Conservation (phyloP, 2,797 vertebrate genomes). For the Glyptemys insculpta region DNA sequence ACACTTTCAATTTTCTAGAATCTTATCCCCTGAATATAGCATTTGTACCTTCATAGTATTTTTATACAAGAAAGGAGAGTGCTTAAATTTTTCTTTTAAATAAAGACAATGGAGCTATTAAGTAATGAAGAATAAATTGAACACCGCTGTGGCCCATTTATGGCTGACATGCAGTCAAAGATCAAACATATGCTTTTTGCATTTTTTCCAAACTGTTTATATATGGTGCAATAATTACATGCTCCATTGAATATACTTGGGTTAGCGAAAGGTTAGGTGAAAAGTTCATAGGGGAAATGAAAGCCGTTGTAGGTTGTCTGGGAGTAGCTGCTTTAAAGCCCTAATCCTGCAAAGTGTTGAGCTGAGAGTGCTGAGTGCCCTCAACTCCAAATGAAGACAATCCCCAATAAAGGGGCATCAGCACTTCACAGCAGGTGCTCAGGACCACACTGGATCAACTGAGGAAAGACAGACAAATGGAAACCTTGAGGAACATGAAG, state of each 20-base stretch:
- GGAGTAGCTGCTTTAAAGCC: constrained; percentile 8
- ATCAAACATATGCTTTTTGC: neutral
- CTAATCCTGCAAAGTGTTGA: neutral
- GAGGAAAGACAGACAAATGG: neutral
- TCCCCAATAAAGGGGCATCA: rapidly evolving
- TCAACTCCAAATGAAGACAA: neutral
- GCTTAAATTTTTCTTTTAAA: neutral
- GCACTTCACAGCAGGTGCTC: neutral
- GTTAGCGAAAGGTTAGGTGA: constrained; percentile 30
- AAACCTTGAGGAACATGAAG: neutral
- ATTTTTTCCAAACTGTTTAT: constrained; percentile 43
- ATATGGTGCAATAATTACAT: constrained; percentile 27
- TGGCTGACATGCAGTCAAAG: constrained; percentile 36
- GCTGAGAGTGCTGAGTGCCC: neutral
- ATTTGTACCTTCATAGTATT: neutral
- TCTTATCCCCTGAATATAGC: neutral
- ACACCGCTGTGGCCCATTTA: neutral
- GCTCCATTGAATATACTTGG: constrained; percentile 1
- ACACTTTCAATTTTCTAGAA: constrained; percentile 20
- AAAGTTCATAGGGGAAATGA: neutral
- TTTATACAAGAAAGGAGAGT: neutral
- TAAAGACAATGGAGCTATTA: neutral
- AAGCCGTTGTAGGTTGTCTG: constrained; percentile 17
- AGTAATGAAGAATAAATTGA: constrained; percentile 40
- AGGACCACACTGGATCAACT: neutral